Evolutionary conservation across 1,140 invertebrate genomes (phyloP).

Genomic region (Thalassaphorura encarpata): DNA sequence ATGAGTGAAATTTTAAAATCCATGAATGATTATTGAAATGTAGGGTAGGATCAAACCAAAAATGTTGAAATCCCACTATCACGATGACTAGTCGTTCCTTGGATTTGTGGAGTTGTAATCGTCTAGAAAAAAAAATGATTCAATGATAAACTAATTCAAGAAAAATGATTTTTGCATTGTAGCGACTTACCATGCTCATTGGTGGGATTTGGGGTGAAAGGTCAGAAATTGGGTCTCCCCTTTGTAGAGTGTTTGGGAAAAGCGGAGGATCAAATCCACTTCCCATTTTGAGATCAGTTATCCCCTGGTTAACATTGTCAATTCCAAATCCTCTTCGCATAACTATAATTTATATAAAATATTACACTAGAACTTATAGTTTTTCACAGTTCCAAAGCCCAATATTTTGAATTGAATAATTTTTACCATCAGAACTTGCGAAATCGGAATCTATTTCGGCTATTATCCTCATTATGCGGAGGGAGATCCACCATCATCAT

Average conservation of each 20-base stretch:
- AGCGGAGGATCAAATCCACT: slow-evolving; percentile 31
- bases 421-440: not conserved
- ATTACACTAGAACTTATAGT: no score
- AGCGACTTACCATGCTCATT: not conserved
- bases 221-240: slow-evolving; percentile 14
- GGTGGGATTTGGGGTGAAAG: slow-evolving; percentile 23
- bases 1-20: no score
- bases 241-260: not conserved
- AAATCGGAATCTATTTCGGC: not conserved
- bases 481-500: not conserved
- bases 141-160: not conserved
- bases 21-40: no score
- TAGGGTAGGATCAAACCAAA: no score
- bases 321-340: slow-evolving; percentile 37
- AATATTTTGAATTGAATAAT: not conserved
- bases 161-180: not conserved
- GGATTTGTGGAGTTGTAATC: not conserved
- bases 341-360: no score
- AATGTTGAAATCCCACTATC: slow-evolving; percentile 70
- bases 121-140: not conserved
- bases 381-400: no score
- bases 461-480: not conserved
- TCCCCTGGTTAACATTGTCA: slow-evolving; percentile 56
- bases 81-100: slow-evolving; percentile 44
- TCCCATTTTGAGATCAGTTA: slow-evolving; percentile 65